A percentile compares a stretch with the other conserved stretches of the same genome.
Conservation (phyloP, 2,113 vertebrate species). For the Synodontis membranacea region DNA sequence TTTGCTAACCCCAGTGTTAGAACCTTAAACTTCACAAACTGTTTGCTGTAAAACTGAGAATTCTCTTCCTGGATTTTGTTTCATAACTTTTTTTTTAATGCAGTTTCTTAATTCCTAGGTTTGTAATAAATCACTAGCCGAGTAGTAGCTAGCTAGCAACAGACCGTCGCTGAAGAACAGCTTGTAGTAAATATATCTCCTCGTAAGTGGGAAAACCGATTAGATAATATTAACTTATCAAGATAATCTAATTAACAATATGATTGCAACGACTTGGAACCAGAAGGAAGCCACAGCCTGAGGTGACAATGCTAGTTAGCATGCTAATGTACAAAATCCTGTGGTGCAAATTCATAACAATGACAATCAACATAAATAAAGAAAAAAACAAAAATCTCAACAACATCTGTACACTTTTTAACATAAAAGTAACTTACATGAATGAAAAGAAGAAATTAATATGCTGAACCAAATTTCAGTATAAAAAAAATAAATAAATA, state of each 20-base stretch:
- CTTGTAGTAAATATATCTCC: background rate
- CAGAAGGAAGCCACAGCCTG: background rate
- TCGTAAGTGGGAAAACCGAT: background rate
- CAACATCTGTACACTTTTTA: background rate
- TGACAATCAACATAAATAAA: constrained; percentile 10
- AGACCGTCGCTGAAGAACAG: background rate
- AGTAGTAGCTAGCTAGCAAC: constrained; percentile 4
- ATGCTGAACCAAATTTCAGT: background rate
- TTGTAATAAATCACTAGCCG: background rate
- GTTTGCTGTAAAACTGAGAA: background rate
- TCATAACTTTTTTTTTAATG: background rate
- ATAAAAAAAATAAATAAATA: background rate
- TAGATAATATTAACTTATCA: too few relatives aligned
- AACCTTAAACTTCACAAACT: background rate
- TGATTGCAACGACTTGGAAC: background rate
- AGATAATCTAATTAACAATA: background rate
- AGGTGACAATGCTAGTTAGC: background rate
- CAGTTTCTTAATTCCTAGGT: background rate
- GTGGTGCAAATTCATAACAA: background rate
- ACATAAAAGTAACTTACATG: background rate
- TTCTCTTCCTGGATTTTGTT: background rate
- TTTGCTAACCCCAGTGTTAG: background rate
- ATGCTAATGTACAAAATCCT: background rate
- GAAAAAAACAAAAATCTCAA: background rate
- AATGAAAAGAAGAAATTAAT: background rate